Percentiles rank a stretch among this genome's conserved stretches.
Conservation (phyloP, 2,797 vertebrate genomes). For the Sciaenops ocellatus region DNA sequence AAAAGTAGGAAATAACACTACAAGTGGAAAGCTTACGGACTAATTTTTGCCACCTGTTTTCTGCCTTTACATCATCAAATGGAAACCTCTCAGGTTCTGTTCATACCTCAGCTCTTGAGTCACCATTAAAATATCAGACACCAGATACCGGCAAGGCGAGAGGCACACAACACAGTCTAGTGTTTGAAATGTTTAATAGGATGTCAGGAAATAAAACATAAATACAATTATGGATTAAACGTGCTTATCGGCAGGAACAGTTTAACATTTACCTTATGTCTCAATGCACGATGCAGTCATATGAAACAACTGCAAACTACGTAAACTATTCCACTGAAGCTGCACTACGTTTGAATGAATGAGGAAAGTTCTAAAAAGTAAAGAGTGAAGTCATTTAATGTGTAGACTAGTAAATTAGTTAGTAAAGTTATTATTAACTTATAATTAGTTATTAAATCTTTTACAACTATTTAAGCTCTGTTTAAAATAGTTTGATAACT, state of each 20-base stretch:
- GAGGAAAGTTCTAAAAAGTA: no score
- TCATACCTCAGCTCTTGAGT: constrained; percentile 41
- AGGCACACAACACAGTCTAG: constrained; percentile 34
- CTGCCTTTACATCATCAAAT: constrained; percentile 58
- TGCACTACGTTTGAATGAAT: no score
- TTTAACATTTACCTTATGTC: not conserved
- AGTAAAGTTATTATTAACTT: not conserved
- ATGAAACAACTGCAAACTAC: not conserved
- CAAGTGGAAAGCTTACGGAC: constrained; percentile 32
- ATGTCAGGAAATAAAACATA: constrained; percentile 20
- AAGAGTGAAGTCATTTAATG: no score
- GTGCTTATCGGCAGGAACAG: constrained; percentile 12
- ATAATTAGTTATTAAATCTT: not conserved
- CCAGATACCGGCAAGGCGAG: constrained; percentile 24
- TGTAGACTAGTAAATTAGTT: not conserved
- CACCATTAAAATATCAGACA: constrained; percentile 42
- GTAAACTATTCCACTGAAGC: not conserved
- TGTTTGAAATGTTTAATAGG: constrained; percentile 17
- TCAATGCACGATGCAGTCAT: constrained; percentile 4
- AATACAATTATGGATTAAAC: constrained; percentile 13
- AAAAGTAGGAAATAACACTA: constrained; percentile 45
- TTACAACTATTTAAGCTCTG: not conserved
- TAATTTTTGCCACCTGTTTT: constrained; percentile 63
- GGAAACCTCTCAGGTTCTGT: constrained; percentile 49
- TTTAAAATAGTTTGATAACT: no score